Evolutionary conservation across 2,797 vertebrate genomes (phyloP).

Genomic region (Mormyrops boulengeri): DNA sequence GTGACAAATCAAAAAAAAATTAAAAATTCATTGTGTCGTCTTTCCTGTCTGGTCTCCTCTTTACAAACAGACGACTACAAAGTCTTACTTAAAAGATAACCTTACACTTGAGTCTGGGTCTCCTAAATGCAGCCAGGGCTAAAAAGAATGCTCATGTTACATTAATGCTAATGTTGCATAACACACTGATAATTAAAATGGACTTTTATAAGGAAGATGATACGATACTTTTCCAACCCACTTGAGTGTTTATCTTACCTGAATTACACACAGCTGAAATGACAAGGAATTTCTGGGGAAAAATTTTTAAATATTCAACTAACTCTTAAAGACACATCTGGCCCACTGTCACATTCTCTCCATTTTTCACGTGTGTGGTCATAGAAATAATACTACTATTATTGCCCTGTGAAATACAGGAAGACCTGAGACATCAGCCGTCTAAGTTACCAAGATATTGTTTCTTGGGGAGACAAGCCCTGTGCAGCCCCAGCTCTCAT

Average conservation of each 20-base stretch:
- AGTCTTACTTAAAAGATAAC: not conserved
- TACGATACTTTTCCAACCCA: not conserved
- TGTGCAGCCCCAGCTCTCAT: not conserved
- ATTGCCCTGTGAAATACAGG: not conserved
- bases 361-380: not conserved
- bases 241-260: not conserved
- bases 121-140: not conserved
- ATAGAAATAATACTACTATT: not conserved
- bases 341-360: not conserved
- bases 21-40: not conserved
- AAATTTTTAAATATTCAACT: not conserved
- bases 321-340: not conserved
- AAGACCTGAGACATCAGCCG: not conserved
- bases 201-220: not conserved
- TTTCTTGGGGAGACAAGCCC: not conserved
- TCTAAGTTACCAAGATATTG: not conserved
- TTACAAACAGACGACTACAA: not conserved
- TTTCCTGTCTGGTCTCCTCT: conserved; percentile 1
- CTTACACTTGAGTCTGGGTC: not conserved
- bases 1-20: conserved; percentile 20
- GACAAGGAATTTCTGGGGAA: not conserved
- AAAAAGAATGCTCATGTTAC: not conserved
- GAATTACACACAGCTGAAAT: not conserved
- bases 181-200: not conserved
- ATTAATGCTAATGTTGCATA: conserved; percentile 9